phyloP scores from a whole-genome alignment of 92 coral and sea anemone genomes.

The Micromussa lordhowensis region DNA sequence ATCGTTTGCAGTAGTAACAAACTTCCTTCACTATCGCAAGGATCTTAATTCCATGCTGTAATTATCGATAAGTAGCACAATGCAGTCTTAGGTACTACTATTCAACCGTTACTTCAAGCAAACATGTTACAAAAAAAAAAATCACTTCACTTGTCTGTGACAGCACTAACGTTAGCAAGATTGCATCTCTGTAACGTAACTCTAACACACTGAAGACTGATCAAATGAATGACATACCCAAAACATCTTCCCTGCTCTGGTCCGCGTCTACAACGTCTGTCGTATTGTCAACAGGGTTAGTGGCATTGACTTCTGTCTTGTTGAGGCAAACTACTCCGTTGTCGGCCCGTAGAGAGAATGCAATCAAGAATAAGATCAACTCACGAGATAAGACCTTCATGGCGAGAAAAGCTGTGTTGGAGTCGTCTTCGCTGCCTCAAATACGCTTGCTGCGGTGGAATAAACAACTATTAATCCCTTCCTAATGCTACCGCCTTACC shows the following conservation, averaged over 20 bases:
- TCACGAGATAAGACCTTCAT: background rate
- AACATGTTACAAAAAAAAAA: background rate
- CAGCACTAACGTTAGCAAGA: background rate
- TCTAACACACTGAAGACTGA: background rate
- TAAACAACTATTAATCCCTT: slow-evolving; percentile 26
- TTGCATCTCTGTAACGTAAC: background rate
- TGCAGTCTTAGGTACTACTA: background rate
- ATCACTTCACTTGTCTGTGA: background rate
- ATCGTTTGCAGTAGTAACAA: background rate
- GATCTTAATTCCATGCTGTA: slow-evolving; percentile 2
- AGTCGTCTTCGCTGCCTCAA: background rate
- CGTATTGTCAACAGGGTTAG: background rate
- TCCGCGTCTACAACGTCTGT: background rate
- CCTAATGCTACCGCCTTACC: background rate
- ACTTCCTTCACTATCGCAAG: background rate
- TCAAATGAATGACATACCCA: slow-evolving; percentile 1
- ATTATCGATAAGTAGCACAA: background rate
- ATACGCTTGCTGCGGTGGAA: background rate
- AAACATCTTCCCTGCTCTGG: background rate
- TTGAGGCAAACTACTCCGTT: background rate
- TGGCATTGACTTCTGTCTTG: background rate
- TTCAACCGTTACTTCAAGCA: background rate
- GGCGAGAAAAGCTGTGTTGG: background rate
- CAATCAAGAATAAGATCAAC: background rate
- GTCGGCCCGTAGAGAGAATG: background rate